Percentiles rank a stretch among this genome's conserved stretches.
These are phyloP conservation scores for Scartelaos histophorus DNA, from an alignment of 2,113 vertebrate species.

Conservation along the genomic window DNA sequence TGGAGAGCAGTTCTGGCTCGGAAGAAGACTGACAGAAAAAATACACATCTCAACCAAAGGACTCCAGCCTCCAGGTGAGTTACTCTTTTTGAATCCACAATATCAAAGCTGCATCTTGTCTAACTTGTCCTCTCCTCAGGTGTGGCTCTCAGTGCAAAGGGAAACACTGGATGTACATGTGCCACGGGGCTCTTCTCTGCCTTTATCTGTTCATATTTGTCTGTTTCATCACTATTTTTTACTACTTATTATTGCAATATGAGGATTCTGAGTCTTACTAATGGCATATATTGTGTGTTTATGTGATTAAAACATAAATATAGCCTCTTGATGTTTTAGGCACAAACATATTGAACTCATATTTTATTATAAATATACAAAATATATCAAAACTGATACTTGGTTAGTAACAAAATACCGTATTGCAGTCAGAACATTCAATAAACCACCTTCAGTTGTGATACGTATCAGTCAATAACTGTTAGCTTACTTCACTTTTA, in stretches of 20 bases:
- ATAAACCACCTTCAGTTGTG: constrained; percentile 33
- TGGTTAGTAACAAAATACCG: constrained; percentile 63
- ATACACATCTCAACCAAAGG: neutral
- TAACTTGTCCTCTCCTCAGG: constrained; percentile 51
- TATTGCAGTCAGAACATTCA: constrained; percentile 55
- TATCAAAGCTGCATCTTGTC: too few relatives aligned
- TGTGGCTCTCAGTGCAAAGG: constrained; percentile 43
- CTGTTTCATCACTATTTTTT: constrained; percentile 62
- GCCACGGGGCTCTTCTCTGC: constrained; percentile 70
- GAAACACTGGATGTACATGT: constrained; percentile 60
- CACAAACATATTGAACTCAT: constrained; percentile 1
- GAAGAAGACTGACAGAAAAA: constrained; percentile 44
- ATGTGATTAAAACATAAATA: neutral
- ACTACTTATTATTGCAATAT: constrained; percentile 57
- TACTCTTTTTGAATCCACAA: fast-evolving
- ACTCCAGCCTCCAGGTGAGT: constrained; percentile 46
- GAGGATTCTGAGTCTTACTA: constrained; percentile 2
- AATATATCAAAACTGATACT: constrained; percentile 60
- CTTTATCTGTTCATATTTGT: constrained; percentile 70
- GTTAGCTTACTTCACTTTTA: constrained; percentile 7
- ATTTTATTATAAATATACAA: constrained; percentile 75
- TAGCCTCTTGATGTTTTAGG: neutral
- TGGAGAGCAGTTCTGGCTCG: constrained; percentile 38
- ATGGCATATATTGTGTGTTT: neutral
- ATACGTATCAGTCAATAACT: constrained; percentile 43